Base-by-base conservation (phyloP, 92 coral and sea anemone species). In the Ricordea florida region DNA sequence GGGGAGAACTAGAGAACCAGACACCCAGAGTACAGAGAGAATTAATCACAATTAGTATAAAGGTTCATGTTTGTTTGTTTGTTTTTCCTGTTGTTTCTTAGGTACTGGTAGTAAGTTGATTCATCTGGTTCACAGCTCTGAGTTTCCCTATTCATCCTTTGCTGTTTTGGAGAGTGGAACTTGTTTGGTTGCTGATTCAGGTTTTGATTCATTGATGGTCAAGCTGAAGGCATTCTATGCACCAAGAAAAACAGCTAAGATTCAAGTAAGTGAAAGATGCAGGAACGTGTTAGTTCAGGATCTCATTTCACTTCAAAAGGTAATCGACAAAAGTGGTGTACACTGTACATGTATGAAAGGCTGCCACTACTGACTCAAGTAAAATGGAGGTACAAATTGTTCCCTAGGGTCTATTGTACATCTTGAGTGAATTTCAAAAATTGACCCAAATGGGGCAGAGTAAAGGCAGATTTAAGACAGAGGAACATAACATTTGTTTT, bases 131-230 rank as follows among this genome's bases (percentile, higher is more conserved):
- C 98, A 94, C 63, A 94, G 85, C 41, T 92, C 96, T 37, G 98
- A 94, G 75, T 92, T 78, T 42, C 98, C 98, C 1, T 64, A 80
- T 35, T 53, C 98, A 10, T 88, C 98, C 11, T 94, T 94, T 87
- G 97, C 93, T 15, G 92, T 89, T 4, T 79, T 94, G 57, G 98
- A 94, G 47, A 88, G 91, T 66, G 98, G 98, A 7, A 80, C 96
- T 31, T 94, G 98, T 22, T 96, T 94, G n/a, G 90, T 94, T 2
- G 97, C 97, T 2, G 94, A 91, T 51, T 73, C 90, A 47, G 98
- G 98, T 1, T 94, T 94, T 86, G 97, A 94, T 63, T 92, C 94
- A 3, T 43, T 94, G 18, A 74, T 94, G 97, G 58, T 81, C 25
- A 91, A 92, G 38, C 62, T 94, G n/a, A 94, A 94, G 52, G 89